These are phyloP conservation scores for Musca vetustissima DNA, from an alignment of 1,140 invertebrate species.

Conservation along the genomic window DNA sequence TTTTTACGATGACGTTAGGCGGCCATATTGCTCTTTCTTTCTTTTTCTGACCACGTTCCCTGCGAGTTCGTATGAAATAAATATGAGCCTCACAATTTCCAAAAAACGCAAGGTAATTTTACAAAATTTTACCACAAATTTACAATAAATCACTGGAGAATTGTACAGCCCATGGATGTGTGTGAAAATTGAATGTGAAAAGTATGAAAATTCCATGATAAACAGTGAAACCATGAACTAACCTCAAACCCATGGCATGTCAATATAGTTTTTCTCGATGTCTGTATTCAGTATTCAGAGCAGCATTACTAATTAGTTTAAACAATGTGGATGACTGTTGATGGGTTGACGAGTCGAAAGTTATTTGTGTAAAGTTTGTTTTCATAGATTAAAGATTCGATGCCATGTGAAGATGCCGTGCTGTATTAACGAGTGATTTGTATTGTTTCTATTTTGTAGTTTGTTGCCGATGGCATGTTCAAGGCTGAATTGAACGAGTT, in stretches of 20 bases:
- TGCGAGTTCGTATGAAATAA: conserved; percentile 54
- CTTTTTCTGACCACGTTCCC: conserved; percentile 54
- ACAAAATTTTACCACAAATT: conserved; percentile 30
- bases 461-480: conserved; percentile 97
- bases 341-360: no score
- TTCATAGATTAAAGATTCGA: neutral
- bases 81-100: conserved; percentile 58
- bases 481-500: conserved; percentile 99
- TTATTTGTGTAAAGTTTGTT: neutral
- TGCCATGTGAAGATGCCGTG: neutral
- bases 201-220: neutral
- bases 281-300: no score
- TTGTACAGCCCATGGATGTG: neutral
- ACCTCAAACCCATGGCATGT: conserved; percentile 38
- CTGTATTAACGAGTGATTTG: conserved; percentile 27
- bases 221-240: conserved; percentile 31
- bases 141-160: conserved; percentile 8
- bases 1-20: conserved; percentile 15
- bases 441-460: conserved; percentile 66
- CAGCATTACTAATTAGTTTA: no score
- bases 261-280: no score
- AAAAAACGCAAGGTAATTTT: conserved; percentile 60
- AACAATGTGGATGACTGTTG: no score
- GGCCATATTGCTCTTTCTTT: conserved; percentile 53
- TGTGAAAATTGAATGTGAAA: neutral